Base-by-base conservation (phyloP, 2,888 invertebrate species). In the Zonitis immaculata region DNA sequence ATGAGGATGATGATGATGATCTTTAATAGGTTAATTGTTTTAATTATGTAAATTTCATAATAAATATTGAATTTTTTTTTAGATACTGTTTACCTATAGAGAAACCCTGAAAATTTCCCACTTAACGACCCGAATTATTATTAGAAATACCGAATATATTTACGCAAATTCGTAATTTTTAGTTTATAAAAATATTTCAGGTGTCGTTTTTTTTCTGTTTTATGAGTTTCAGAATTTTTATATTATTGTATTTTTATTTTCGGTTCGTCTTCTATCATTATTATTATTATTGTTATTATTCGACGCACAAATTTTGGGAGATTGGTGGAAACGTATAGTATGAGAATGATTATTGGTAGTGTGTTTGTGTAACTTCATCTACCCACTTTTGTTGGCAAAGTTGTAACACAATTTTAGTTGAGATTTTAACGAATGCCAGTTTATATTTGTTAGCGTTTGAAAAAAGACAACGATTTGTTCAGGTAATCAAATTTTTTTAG, bases 361-460 rank as follows among this genome's bases (percentile, higher is more conserved):
- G 35, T 35, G 35, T 14, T 6, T 18, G 35, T 35, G 35, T 2
- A 35, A 16, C 35, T 32, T 27, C 9, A 18, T 20, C 43, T 44
- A 11, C 44, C 44, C 28, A 44, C 44, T n/a, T 44, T 28, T 11
- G 28, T 27, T 44, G 26, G 28, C 28, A 44, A 44, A 26, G 26
- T 28, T 44, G 28, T 28, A 27, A 18, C 44, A 18, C 42, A 43
- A 14, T 44, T 44, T 44, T 44, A 16, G 39, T 39, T 6, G 6
- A 8, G 22, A n/a, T 35, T n/a, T 39, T 39, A 18, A 18, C 18
- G 8, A 35, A 25, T 45, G 56, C 56, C 56, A 56, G 69, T 70
- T 59, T 67, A 64, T 64, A 60, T 62, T 63, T 64, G 68, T 68
- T 68, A 70, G 67, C 66, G 65, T 66, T 64, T 63, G 66, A 70